Evolutionary conservation across 2,888 invertebrate species (phyloP), one percentile per base, ranked within the genome.

Genomic region (Alviniconcha strummeri): DNA sequence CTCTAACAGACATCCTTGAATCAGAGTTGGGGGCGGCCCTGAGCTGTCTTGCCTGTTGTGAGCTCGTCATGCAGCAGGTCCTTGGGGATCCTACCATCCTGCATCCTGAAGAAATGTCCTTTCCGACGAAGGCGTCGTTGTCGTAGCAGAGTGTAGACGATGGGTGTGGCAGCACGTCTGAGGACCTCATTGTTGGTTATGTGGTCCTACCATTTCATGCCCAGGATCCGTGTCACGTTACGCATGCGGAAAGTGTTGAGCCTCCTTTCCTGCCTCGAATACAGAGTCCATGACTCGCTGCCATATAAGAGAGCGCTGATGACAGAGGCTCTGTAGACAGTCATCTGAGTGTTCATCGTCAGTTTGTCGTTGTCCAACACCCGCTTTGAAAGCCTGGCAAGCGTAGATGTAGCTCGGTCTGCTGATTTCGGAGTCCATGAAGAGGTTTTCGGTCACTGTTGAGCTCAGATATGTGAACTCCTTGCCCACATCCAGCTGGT

Each of bases 291-390:
- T 52, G 36, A 9, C 52, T 72, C 36, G 13, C 72, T 72, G 52
- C 13, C 52, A 52, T 72, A 3, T 72, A 52, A 72, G 52, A 74
- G 52, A 1, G 74, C 74, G 13, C 74, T 52, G 74, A 74, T 52
- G 74, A 13, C 74, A 74, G 9, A 74, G 74, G 54, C 13, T 74
- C 52, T 71, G 71, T 71, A n/a, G n/a, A 74, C 4, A 74, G 74
- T 74, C 4, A 17, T 74, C 74, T 74, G 3, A 17, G 74, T 52
- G 54, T 54, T 52, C 9, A 52, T 36, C 52, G 54, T 74, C 5
- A 74, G 13, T 74, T 74, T 74, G 74, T 8, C 9, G 52, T 19
- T 69, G 69, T 69, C n/a, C 17, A 3, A 74, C 9, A 52, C 52
- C 52, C 36, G 72, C 52, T 74, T 74, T 74, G 72, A 74, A 52